Percentiles rank a stretch among this genome's conserved stretches.
These are phyloP conservation scores for Megalopta genalis DNA, from an alignment of 1,140 invertebrate genomes.

Conservation along the genomic window DNA sequence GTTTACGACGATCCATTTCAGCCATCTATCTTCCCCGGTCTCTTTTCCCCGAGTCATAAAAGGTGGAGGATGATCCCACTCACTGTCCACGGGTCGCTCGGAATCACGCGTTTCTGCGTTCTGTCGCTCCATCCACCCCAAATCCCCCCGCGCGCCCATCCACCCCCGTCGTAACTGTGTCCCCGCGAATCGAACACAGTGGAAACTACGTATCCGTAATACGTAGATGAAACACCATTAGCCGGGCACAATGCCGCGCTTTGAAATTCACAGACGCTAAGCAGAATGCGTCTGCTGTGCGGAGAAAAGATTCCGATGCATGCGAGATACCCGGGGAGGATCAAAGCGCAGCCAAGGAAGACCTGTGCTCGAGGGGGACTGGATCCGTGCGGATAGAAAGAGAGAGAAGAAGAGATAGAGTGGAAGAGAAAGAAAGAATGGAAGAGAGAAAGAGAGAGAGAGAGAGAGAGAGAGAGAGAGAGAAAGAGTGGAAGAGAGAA, in stretches of 20 bases:
- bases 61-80: too few relatives aligned
- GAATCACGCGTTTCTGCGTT: slow-evolving; percentile 1
- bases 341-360: slow-evolving; percentile 34
- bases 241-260: slow-evolving; percentile 21
- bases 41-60: neutral
- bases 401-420: slow-evolving; percentile 8
- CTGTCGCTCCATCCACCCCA: too few relatives aligned
- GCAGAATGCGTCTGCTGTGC: slow-evolving; percentile 15
- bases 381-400: neutral
- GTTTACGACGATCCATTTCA: neutral
- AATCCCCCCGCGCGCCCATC: too few relatives aligned
- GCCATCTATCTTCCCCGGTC: neutral
- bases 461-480: neutral
- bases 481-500: neutral
- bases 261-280: slow-evolving; percentile 35
- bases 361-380: slow-evolving; percentile 6
- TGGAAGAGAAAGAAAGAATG: neutral
- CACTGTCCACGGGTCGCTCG: neutral
- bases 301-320: slow-evolving; percentile 42
- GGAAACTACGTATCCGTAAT: slow-evolving; percentile 27
- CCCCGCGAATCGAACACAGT: neutral
- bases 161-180: too few relatives aligned
- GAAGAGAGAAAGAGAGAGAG: slow-evolving; percentile 11
- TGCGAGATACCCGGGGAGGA: slow-evolving; percentile 23
- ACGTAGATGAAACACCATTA: slow-evolving; percentile 40